These are phyloP conservation scores for Onychomys torridus DNA, from an alignment of 2,797 vertebrate species.

Conservation along the genomic window DNA sequence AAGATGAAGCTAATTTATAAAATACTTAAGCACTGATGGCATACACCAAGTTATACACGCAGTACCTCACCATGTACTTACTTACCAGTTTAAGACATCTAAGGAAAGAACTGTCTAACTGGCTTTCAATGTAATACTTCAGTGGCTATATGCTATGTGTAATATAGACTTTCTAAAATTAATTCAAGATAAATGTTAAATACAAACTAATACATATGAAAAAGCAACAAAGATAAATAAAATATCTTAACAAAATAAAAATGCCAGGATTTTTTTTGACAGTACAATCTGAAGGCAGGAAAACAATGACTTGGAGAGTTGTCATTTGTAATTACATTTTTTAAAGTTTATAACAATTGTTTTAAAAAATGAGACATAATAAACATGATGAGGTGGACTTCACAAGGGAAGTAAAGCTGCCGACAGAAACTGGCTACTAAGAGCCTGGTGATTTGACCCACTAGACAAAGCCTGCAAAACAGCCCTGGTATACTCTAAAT, in stretches of 20 bases:
- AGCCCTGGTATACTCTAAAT: neutral
- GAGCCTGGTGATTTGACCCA: neutral
- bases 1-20: neutral
- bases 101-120: neutral
- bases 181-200: neutral
- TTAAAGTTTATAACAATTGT: neutral
- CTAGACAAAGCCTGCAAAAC: neutral
- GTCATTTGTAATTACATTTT: neutral
- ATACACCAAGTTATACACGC: neutral
- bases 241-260: neutral
- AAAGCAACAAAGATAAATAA: neutral
- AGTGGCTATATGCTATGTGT: neutral
- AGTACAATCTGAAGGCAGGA: neutral
- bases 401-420: neutral
- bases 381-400: too few species aligned
- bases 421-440: neutral
- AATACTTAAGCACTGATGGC: neutral
- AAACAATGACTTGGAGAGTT: neutral
- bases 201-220: neutral
- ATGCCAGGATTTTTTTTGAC: neutral
- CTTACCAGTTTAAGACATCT: neutral
- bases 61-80: neutral
- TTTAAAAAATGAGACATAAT: neutral
- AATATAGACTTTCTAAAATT: neutral
- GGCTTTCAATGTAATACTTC: neutral